Conservation (phyloP, 1,140 invertebrate species). For the Drosophila micromelanica region DNA sequence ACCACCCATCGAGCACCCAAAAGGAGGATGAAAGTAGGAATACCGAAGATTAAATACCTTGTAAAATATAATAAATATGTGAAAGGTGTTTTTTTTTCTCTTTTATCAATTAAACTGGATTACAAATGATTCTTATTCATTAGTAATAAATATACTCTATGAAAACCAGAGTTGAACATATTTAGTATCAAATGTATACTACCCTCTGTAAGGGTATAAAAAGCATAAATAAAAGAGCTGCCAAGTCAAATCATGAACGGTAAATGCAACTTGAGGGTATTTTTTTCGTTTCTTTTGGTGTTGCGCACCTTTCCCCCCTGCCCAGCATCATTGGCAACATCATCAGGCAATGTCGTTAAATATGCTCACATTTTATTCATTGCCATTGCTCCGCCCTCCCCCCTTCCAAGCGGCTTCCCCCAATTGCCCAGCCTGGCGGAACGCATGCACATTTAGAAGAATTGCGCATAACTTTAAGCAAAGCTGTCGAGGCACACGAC, state of each 20-base stretch:
- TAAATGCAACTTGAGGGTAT: conserved; percentile 64
- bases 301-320: too few species aligned
- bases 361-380: conserved; percentile 70
- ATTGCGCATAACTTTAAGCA: conserved; percentile 82
- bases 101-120: too few species aligned
- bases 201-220: not conserved
- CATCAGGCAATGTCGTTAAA: conserved; percentile 48
- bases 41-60: too few species aligned
- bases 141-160: too few species aligned
- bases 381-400: conserved; percentile 20
- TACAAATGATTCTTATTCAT: too few species aligned
- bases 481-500: conserved; percentile 66
- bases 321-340: conserved; percentile 27
- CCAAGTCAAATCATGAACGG: conserved; percentile 32
- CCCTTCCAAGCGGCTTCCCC: not conserved
- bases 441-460: conserved; percentile 81
- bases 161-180: too few species aligned
- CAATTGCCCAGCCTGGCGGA: conserved; percentile 78
- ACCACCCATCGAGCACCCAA: conserved; percentile 24
- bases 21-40: conserved; percentile 6
- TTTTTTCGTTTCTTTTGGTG: too few species aligned
- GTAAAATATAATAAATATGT: too few species aligned
- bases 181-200: too few species aligned
- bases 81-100: too few species aligned
- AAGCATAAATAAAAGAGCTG: conserved; percentile 30